These are phyloP conservation scores for Zaprionus africanus DNA, from an alignment of 1,140 invertebrate species.

Conservation along the genomic window DNA sequence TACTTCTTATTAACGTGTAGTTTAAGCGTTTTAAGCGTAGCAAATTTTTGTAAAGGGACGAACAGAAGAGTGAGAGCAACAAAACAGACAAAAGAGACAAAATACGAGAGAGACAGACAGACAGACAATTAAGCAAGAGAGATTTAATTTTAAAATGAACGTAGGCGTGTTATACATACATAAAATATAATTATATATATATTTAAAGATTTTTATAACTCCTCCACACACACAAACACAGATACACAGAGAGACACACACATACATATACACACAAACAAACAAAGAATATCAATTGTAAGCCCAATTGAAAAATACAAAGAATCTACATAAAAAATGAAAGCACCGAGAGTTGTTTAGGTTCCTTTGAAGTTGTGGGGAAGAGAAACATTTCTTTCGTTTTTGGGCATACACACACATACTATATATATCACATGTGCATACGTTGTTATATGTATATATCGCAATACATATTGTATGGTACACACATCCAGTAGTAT, in stretches of 20 bases:
- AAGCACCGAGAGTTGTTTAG: constrained; percentile 30
- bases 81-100: neutral
- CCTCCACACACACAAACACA: constrained; percentile 30
- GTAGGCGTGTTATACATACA: constrained; percentile 38
- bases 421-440: constrained; percentile 14
- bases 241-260: constrained; percentile 23
- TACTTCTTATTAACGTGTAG: constrained; percentile 25
- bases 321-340: constrained; percentile 26
- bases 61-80: constrained; percentile 14
- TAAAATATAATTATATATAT: constrained; percentile 26
- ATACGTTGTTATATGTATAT: constrained; percentile 23
- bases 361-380: constrained; percentile 10
- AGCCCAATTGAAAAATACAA: constrained; percentile 43
- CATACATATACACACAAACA: neutral
- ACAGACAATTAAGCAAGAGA: constrained; percentile 8
- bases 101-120: constrained; percentile 6
- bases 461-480: constrained; percentile 28
- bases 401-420: constrained; percentile 25
- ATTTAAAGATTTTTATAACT: constrained; percentile 46
- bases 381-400: constrained; percentile 1
- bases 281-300: constrained; percentile 34
- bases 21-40: constrained; percentile 44
- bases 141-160: constrained; percentile 33
- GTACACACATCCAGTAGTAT: constrained; percentile 20
- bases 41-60: constrained; percentile 41